Base-by-base conservation (phyloP, 2,113 vertebrate species). In the Gopherus evgoodei region DNA sequence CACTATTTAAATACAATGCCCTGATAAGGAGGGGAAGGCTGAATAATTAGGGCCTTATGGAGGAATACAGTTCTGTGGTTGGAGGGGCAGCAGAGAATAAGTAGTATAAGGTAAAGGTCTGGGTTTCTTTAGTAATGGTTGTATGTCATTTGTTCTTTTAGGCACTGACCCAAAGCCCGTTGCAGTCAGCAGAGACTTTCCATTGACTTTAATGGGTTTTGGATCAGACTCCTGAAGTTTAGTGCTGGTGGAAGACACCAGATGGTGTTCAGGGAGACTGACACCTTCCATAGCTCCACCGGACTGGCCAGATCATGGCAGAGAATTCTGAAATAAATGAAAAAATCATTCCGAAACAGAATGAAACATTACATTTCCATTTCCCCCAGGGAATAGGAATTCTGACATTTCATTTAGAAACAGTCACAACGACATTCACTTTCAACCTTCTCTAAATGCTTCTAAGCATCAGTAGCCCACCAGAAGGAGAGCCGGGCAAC, bases 111-210 rank as follows among this genome's bases (percentile, higher is more conserved):
- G 65, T 80, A 69, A 86, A 59, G 59, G 27, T 24, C 17, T 12
- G 24, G 54, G 44, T 90, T 75, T 90, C 76, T 86, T 87, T 80
- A 8, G 82, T 13, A 52, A 54, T n/a, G n/a, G 88, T 54, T 79
- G 83, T 90, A 87, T 42, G 88, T 95, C 6, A 91, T 92, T 88
- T 96, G 79, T n/a, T 90, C 81, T 92, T 90, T 89, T 35, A 84
- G 88, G 84, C 49, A 87, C 91, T 78, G 49, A 88, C 88, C 83
- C 95, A 76, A 84, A 94, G 90, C 11, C 4, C 50, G 44, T 83
- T 96, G 91, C 88, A 78, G 24, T 53, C 79, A 92, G 62, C 8
- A 7, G 72, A 76, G 24, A 13, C 69, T 24, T 75, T 31, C 82
- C 90, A 5, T 84, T 52, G 90, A 76, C 93, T 94, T 95, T 93